Conservation (phyloP, 2,113 vertebrate species). For the Sigmodon hispidus region DNA sequence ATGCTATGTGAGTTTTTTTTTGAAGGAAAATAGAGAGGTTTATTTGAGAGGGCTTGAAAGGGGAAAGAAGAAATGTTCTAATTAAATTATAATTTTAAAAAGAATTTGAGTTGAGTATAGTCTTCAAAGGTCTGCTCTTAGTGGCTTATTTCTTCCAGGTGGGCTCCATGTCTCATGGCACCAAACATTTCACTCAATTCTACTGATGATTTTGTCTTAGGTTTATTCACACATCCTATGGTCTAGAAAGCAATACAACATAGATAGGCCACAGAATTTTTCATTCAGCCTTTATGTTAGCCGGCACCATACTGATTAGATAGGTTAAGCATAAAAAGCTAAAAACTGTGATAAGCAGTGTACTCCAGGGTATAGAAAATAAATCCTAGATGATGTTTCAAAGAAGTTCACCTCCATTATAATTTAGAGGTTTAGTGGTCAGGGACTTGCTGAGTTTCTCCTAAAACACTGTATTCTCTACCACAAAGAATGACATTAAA, state of each 20-base stretch:
- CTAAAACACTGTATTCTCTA: not conserved
- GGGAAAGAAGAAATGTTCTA: too few species aligned
- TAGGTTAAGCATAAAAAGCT: not conserved
- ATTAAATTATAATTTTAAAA: not conserved
- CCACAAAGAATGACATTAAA: not conserved
- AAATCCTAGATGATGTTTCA: not conserved
- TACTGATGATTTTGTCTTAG: not conserved
- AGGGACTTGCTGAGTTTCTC: too few species aligned
- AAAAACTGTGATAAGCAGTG: not conserved
- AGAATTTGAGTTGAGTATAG: not conserved
- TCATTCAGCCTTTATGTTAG: not conserved
- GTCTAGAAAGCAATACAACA: not conserved
- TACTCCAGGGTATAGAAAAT: not conserved
- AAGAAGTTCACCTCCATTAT: not conserved
- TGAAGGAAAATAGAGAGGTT: not conserved
- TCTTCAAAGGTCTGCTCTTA: not conserved
- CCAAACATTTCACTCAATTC: not conserved
- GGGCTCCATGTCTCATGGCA: not conserved
- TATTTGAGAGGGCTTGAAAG: not conserved
- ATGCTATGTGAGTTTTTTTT: too few species aligned
- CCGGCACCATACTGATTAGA: not conserved
- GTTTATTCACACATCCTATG: not conserved
- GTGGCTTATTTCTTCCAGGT: not conserved
- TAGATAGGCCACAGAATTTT: not conserved
- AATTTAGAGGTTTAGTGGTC: not conserved